These are phyloP conservation scores for Therioaphis trifolii DNA, from an alignment of 2,888 invertebrate species.

Conservation along the genomic window DNA sequence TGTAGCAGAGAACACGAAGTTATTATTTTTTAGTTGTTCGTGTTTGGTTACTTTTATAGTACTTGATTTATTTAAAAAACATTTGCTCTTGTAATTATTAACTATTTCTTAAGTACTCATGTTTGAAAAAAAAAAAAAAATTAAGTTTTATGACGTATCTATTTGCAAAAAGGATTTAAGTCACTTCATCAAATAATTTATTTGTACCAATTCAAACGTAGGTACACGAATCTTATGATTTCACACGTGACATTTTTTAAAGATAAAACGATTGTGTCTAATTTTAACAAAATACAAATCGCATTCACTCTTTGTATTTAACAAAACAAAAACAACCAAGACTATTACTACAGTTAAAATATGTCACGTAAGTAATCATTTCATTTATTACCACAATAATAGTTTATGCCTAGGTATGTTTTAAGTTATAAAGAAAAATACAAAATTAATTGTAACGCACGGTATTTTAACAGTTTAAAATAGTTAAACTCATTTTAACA, in stretches of 20 bases:
- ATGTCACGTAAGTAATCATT: slow-evolving; percentile 8
- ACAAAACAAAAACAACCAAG: not conserved
- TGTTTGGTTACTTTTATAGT: too few relatives aligned
- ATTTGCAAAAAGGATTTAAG: not conserved
- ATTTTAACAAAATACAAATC: too few relatives aligned
- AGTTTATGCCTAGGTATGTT: not conserved
- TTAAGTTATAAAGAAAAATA: not conserved
- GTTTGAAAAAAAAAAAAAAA: not conserved
- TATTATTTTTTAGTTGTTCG: too few relatives aligned
- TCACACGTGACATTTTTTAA: too few relatives aligned
- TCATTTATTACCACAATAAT: not conserved
- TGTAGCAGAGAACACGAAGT: not conserved
- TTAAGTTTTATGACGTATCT: not conserved
- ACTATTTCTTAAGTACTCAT: not conserved
- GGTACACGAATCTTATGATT: too few relatives aligned
- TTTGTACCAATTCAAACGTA: too few relatives aligned
- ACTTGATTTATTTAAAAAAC: not conserved
- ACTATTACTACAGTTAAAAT: not conserved
- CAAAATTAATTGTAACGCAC: not conserved
- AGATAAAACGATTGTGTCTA: too few relatives aligned
- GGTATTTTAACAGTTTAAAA: too few relatives aligned
- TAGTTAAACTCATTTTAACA: too few relatives aligned
- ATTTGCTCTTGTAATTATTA: not conserved
- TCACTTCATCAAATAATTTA: not conserved
- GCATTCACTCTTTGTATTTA: too few relatives aligned